Evolutionary conservation across 2,888 invertebrate species (phyloP), one percentile per base, ranked within the genome.

Genomic region (Chorisops tibialis): DNA sequence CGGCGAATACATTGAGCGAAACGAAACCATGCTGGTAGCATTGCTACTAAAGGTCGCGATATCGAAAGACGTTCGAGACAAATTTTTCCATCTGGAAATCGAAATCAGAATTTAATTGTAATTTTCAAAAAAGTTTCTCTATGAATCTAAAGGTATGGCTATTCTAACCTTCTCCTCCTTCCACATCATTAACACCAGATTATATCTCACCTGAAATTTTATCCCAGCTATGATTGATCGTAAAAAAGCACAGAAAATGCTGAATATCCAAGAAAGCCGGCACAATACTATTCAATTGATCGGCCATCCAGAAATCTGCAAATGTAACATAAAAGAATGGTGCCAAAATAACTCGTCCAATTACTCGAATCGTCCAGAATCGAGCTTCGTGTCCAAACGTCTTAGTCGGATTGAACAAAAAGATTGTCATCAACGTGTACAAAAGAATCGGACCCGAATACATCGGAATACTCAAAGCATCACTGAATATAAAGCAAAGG

Each of bases 261-360:
- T 92, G 89, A 68, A 91, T 83, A 75, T 93, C 93, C 63, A 89
- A 78, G 67, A 93, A 82, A 1, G 87, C 88, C 1, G 85, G 85
- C 4, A 85, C 87, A 62, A 92, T 80, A 71, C 90, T 90, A 73
- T 90, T 92, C 43, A 91, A 75, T 75, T 91, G 91, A 80, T 91
- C 91, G 12, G 89, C 91, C 70, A 91, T 83, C 91, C 91, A 91
- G 80, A 91, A 91, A 77, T 91, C 91, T 64, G 91, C 90, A 75
- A 91, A 91, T 50, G 85, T 86, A 1, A 91, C 91, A 73, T 85
- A 85, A 70, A 87, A 87, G 70, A 89, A 88, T 18, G 91, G 91
- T 1, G 91, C 88, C 59, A 85, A 81, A 60, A 88, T 72, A 69
- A 89, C 83, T 21, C 87, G 80, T 79, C 83, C 84, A 79, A 78